Conservation (phyloP, 2,113 vertebrate genomes). For the Cyanoramphus novaezelandiae region DNA sequence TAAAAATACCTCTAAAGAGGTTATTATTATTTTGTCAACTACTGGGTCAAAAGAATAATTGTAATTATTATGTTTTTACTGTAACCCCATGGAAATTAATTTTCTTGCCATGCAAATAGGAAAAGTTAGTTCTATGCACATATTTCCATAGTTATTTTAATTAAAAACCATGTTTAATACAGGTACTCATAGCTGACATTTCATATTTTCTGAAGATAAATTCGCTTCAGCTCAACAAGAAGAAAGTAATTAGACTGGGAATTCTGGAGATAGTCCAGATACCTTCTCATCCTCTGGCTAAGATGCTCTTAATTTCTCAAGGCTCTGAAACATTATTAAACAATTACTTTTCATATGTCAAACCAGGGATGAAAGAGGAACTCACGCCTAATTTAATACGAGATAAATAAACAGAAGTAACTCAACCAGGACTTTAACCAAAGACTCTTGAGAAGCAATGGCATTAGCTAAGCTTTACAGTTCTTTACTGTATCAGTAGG, state of each 20-base stretch:
- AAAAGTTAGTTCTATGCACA: background rate
- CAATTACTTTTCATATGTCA: constrained; percentile 22
- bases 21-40: constrained; percentile 13
- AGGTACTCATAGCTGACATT: constrained; percentile 28
- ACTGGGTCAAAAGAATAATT: background rate
- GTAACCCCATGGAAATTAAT: constrained; percentile 28
- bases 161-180: constrained; percentile 37
- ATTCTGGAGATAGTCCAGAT: constrained; percentile 61
- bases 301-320: constrained; percentile 40
- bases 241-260: constrained; percentile 65
- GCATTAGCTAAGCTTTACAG: background rate
- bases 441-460: background rate
- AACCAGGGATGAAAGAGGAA: constrained; percentile 12
- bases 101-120: constrained; percentile 14
- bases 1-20: constrained; percentile 9
- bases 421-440: constrained; percentile 40
- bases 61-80: constrained; percentile 7
- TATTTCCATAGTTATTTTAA: constrained; percentile 47
- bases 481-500: background rate
- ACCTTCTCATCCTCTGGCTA: constrained; percentile 60
- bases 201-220: constrained; percentile 56
- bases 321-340: constrained; percentile 34
- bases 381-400: constrained; percentile 22
- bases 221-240: constrained; percentile 34
- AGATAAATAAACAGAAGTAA: constrained; percentile 52